Conservation (phyloP, 2,888 invertebrate genomes). For the Tigriopus californicus region DNA sequence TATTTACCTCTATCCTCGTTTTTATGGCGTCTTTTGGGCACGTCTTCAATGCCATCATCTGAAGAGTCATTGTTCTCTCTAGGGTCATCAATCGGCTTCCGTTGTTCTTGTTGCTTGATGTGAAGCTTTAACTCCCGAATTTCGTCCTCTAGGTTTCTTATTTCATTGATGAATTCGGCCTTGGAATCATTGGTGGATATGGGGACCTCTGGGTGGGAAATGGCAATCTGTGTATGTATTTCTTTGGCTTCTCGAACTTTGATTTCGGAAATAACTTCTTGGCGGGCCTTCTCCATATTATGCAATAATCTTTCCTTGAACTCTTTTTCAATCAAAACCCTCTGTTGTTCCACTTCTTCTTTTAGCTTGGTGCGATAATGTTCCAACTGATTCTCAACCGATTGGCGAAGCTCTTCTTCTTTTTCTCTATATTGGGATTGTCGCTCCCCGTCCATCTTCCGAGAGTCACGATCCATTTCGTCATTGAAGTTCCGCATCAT, state of each 20-base stretch:
- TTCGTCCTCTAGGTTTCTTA: too few species aligned
- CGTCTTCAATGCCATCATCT: too few species aligned
- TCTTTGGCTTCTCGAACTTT: not conserved
- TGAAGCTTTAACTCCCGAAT: too few species aligned
- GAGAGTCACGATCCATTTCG: not conserved
- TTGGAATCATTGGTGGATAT: too few species aligned
- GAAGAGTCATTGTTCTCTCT: too few species aligned
- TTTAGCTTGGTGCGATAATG: not conserved
- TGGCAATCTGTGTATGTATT: too few species aligned
- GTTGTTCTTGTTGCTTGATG: too few species aligned
- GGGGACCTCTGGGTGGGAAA: too few species aligned
- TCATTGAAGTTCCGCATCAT: not conserved
- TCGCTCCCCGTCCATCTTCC: not conserved
- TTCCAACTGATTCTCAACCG: not conserved
- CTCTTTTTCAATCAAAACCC: not conserved
- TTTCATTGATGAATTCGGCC: too few species aligned
- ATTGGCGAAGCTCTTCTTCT: not conserved
- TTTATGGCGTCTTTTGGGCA: too few species aligned
- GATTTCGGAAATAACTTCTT: not conserved
- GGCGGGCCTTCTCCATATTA: not conserved
- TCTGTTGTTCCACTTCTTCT: not conserved
- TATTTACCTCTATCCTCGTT: too few species aligned
- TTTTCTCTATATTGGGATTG: not conserved
- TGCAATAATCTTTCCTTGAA: not conserved
- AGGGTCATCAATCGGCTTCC: too few species aligned